A percentile compares a stretch with the other conserved stretches of the same genome.
phyloP scores from a whole-genome alignment of 1,140 invertebrate species.

The Caenorhabditis tropicalis region DNA sequence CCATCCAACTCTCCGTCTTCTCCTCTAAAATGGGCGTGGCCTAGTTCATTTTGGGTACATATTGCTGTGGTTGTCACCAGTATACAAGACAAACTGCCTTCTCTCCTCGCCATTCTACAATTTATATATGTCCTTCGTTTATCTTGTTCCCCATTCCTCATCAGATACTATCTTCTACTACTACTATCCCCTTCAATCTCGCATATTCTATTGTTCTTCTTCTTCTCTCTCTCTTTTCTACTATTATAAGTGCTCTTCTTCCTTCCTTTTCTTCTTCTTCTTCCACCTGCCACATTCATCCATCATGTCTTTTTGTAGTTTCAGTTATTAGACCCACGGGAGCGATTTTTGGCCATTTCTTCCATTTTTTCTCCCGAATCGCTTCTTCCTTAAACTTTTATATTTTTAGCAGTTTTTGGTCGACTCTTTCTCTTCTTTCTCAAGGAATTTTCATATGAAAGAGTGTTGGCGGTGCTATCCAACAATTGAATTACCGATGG shows the following conservation, averaged over 20 bases:
- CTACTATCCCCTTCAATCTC: neutral
- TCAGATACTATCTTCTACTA: slow-evolving; percentile 28
- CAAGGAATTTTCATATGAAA: slow-evolving; percentile 12
- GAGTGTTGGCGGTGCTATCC: neutral
- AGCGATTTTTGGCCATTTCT: neutral
- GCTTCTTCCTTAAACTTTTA: neutral
- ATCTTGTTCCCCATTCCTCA: neutral
- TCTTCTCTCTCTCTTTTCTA: neutral
- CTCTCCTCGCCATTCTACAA: neutral
- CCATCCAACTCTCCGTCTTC: too few relatives aligned
- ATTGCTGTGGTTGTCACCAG: neutral
- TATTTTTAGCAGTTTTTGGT: slow-evolving; percentile 26
- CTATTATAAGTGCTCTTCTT: neutral
- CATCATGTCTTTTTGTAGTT: slow-evolving; percentile 6
- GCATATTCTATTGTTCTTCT: neutral
- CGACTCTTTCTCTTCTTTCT: too few relatives aligned
- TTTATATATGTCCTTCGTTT: neutral
- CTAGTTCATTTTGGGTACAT: neutral
- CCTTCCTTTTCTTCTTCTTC: too few relatives aligned
- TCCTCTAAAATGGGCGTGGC: neutral
- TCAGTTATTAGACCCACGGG: slow-evolving; percentile 39
- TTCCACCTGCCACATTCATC: slow-evolving; percentile 37
- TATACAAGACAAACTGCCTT: neutral
- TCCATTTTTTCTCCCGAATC: neutral
- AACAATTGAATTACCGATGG: slow-evolving; percentile 16